These are phyloP conservation scores for Cheirogaleus medius DNA, from an alignment of 2,113 vertebrate species.

Conservation along the genomic window DNA sequence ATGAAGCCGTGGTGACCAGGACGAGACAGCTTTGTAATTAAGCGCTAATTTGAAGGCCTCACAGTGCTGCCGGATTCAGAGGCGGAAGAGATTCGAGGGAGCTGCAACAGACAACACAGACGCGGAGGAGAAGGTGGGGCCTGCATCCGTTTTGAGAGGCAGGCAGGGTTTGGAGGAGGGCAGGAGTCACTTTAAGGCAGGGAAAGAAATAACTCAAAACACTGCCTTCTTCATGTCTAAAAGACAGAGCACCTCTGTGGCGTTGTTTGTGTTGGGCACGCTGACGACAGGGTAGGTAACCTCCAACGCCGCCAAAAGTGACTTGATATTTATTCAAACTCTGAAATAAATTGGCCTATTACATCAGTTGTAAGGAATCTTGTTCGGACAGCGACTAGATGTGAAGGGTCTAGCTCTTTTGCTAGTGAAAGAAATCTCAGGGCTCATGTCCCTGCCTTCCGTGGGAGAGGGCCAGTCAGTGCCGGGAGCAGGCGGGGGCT, in stretches of 20 bases:
- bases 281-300: not conserved
- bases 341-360: constrained; percentile 1
- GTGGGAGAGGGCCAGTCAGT: not conserved
- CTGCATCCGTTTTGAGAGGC: not conserved
- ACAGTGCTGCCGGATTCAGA: not conserved
- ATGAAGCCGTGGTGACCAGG: not conserved
- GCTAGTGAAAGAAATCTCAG: not conserved
- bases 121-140: not conserved
- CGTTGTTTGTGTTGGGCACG: not conserved
- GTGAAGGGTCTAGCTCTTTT: not conserved
- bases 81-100: not conserved
- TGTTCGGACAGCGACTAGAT: not conserved
- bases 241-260: not conserved
- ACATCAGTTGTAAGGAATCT: not conserved
- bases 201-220: not conserved
- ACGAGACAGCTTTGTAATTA: constrained; percentile 41
- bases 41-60: constrained; percentile 28
- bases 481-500: too few species aligned
- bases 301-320: not conserved
- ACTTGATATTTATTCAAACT: constrained; percentile 28
- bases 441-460: not conserved
- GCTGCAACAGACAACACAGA: not conserved
- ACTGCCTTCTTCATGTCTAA: not conserved
- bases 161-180: not conserved
- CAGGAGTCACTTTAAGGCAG: not conserved